Evolutionary conservation across 2,797 vertebrate species (phyloP).

Genomic region (Trachurus trachurus): DNA sequence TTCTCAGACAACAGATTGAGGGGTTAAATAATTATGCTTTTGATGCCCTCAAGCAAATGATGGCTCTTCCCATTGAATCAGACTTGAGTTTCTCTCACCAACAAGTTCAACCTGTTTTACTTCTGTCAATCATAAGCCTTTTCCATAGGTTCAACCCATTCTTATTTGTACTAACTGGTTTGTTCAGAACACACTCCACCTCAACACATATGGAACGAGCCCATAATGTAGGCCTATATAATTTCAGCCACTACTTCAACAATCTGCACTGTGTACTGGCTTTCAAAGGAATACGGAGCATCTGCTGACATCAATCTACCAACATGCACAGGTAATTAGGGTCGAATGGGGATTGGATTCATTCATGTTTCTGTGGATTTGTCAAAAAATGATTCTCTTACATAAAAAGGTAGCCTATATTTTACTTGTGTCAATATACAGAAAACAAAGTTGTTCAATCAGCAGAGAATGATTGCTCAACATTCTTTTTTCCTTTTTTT

Average conservation of each 20-base stretch:
- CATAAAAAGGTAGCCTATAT: neutral
- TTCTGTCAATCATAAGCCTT: no score
- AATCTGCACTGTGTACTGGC: neutral
- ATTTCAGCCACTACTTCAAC: no score
- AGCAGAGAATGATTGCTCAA: neutral
- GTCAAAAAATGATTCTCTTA: neutral
- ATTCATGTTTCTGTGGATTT: neutral
- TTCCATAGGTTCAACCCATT: no score
- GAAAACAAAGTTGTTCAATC: neutral
- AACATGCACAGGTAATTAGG: constrained; percentile 38
- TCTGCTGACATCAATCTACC: neutral
- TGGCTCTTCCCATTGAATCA: no score
- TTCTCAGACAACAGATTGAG: no score
- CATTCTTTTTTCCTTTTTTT: no score
- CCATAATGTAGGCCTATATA: no score
- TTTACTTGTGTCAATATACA: neutral
- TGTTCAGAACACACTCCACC: neutral
- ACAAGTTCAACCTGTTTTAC: no score
- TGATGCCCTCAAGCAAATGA: no score
- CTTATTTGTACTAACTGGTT: neutral
- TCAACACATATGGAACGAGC: neutral
- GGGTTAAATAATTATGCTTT: no score
- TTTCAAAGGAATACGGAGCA: neutral
- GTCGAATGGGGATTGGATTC: neutral
- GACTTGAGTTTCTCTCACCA: no score